Evolutionary conservation across 1,140 invertebrate genomes (phyloP).

Genomic region (Temnothorax nylanderi): DNA sequence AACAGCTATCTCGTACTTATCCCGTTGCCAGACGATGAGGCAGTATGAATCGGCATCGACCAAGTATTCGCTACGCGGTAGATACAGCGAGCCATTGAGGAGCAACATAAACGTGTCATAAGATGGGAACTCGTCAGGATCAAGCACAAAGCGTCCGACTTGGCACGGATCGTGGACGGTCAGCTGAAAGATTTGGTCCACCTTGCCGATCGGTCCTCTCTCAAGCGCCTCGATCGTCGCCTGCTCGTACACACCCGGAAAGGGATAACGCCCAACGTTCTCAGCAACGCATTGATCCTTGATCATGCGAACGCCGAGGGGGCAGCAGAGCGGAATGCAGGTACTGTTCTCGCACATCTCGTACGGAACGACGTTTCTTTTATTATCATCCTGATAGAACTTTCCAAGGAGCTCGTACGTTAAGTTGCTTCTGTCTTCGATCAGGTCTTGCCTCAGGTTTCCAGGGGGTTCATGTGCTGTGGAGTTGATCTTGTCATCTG

Average conservation of each 20-base stretch:
- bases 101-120: constrained; percentile 86
- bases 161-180: constrained; percentile 58
- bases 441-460: background rate
- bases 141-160: constrained; percentile 80
- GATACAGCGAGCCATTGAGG: constrained; percentile 86
- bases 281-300: background rate
- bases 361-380: background rate
- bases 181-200: constrained; percentile 34
- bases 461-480: background rate
- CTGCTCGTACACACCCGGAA: constrained; percentile 51
- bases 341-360: background rate
- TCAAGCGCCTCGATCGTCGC: background rate
- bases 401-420: background rate
- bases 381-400: background rate
- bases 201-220: background rate
- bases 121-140: constrained; percentile 82
- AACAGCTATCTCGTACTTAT: constrained; percentile 55
- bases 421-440: background rate
- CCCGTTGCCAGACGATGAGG: constrained; percentile 32
- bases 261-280: background rate
- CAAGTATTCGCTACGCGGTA: constrained; percentile 64
- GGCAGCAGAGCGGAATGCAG: constrained; percentile 63
- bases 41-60: constrained; percentile 64
- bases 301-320: background rate
- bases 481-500: background rate